Conservation (phyloP, 2,113 vertebrate genomes). For the Tichodroma muraria region DNA sequence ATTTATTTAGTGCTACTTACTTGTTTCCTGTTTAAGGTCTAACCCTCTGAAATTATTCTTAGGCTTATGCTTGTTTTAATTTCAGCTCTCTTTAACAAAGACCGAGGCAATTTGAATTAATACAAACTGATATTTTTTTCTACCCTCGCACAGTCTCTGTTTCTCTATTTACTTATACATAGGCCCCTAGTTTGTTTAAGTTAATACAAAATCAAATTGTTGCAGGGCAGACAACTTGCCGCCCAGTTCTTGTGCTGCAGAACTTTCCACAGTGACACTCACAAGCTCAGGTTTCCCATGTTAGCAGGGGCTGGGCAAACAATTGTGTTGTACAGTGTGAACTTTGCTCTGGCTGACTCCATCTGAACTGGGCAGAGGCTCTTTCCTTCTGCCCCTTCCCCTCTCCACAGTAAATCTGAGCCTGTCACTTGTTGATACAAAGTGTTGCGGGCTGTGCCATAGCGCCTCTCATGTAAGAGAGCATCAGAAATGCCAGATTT, state of each 20-base stretch:
- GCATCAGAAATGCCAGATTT: rapidly evolving
- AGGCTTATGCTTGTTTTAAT: not conserved
- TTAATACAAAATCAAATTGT: not conserved
- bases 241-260: not conserved
- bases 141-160: not conserved
- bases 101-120: not conserved
- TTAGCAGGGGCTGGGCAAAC: not conserved
- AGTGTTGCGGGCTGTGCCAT: not conserved
- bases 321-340: rapidly evolving
- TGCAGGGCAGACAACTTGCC: not conserved
- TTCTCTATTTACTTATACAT: not conserved
- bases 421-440: not conserved
- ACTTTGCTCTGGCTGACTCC: not conserved
- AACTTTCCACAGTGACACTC: not conserved
- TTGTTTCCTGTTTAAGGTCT: not conserved
- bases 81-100: not conserved
- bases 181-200: not conserved
- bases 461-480: not conserved
- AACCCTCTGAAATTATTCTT: not conserved
- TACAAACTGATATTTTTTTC: not conserved
- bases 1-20: not conserved
- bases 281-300: not conserved
- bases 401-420: not conserved
- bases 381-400: not conserved
- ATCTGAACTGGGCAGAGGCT: not conserved